Percentiles rank a stretch among this genome's conserved stretches.
Evolutionary conservation across 2,113 vertebrate genomes (phyloP).

Genomic region (Phoxinus phoxinus): DNA sequence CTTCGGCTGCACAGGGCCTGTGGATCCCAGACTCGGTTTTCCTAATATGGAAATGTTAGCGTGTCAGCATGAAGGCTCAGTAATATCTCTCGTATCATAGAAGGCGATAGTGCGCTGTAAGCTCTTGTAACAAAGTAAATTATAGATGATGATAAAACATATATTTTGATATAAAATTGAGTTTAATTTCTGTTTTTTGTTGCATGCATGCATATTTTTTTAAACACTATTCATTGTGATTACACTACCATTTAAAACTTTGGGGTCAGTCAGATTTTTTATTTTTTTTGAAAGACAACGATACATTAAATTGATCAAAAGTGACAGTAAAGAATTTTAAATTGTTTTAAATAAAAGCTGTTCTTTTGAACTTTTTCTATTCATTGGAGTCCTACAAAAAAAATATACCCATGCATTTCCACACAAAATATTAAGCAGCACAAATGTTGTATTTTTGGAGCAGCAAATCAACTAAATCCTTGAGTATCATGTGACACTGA

Average conservation of each 20-base stretch:
- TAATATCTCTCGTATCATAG: constrained; percentile 41
- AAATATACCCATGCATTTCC: no score
- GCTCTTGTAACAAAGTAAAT: background rate
- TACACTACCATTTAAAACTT: background rate
- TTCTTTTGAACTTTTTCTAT: no score
- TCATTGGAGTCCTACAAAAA: no score
- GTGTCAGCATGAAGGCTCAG: constrained; percentile 14
- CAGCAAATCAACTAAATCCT: no score
- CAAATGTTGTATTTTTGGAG: no score
- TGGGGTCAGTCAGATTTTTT: background rate
- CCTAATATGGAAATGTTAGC: constrained; percentile 55
- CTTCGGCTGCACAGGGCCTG: background rate
- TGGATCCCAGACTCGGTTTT: constrained; percentile 36
- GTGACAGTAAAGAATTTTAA: background rate
- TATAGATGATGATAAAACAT: background rate
- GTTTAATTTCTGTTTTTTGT: background rate
- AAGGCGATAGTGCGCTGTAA: constrained; percentile 27
- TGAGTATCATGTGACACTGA: no score
- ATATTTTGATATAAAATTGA: no score
- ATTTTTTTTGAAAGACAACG: background rate
- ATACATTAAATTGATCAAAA: background rate
- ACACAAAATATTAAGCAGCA: no score
- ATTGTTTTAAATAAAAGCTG: no score
- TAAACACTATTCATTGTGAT: background rate
- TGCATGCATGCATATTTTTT: background rate